A percentile compares a stretch with the other conserved stretches of the same genome.
Evolutionary conservation across 2,888 invertebrate species (phyloP).

Genomic region (Drosophila neotestacea): DNA sequence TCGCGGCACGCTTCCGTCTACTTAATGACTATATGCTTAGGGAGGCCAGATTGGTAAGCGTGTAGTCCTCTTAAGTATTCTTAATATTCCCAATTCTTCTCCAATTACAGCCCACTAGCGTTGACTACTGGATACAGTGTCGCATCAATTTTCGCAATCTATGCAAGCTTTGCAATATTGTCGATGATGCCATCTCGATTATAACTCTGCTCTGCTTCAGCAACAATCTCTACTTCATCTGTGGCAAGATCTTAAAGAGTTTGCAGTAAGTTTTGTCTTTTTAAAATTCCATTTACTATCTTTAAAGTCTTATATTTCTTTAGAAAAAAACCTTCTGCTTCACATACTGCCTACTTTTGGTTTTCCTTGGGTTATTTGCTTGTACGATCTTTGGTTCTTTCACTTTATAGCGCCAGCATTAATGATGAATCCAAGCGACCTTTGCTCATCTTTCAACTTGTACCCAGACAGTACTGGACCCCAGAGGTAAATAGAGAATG

Average conservation of each 20-base stretch:
- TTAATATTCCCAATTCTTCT: fast-evolving
- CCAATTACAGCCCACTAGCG: conserved; percentile 71
- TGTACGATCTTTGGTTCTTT: conserved; percentile 86
- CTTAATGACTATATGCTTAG: conserved; percentile 86
- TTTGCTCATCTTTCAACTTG: conserved; percentile 84
- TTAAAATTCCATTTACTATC: too few relatives aligned
- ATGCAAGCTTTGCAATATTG: conserved; percentile 85
- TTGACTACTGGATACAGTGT: conserved; percentile 86
- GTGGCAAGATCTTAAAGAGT: conserved; percentile 87
- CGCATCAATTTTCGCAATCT: conserved; percentile 86
- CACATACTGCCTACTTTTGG: conserved; percentile 86
- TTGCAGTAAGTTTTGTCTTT: conserved; percentile 82
- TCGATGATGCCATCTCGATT: conserved; percentile 86
- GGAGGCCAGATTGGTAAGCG: conserved; percentile 85
- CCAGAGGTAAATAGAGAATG: conserved; percentile 82
- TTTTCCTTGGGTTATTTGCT: conserved; percentile 87
- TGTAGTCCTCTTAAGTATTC: not conserved
- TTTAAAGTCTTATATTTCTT: not conserved
- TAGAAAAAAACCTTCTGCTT: conserved; percentile 83
- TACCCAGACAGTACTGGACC: conserved; percentile 85
- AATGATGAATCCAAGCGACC: conserved; percentile 86
- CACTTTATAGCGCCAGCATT: conserved; percentile 87
- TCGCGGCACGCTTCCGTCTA: conserved; percentile 88
- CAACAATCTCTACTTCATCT: conserved; percentile 87
- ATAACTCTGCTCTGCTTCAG: conserved; percentile 87